These are phyloP conservation scores for Ametastegia equiseti DNA, from an alignment of 2,888 invertebrate species.

Conservation along the genomic window DNA sequence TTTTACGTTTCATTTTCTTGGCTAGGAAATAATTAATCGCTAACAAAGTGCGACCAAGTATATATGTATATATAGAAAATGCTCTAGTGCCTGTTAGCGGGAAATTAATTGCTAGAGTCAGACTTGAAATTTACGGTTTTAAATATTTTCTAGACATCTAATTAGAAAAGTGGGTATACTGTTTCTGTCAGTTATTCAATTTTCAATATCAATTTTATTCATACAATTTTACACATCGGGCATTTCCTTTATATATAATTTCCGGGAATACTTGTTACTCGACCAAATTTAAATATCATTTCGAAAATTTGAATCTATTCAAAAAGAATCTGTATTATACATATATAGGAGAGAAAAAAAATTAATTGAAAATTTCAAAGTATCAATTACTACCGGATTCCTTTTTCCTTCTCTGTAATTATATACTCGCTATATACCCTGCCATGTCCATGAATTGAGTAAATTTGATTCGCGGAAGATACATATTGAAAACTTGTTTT, in stretches of 20 bases:
- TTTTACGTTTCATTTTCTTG: constrained; percentile 1
- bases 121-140: background rate
- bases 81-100: constrained; percentile 11
- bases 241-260: too few relatives aligned
- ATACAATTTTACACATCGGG: too few relatives aligned
- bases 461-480: background rate
- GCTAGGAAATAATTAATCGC: constrained; percentile 19
- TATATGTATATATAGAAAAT: background rate
- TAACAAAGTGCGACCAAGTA: background rate
- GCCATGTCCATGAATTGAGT: too few relatives aligned
- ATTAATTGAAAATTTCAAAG: constrained; percentile 1
- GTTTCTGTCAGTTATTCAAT: background rate
- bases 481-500: background rate
- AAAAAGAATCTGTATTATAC: too few relatives aligned
- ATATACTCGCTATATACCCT: background rate
- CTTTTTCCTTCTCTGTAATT: background rate
- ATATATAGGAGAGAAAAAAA: too few relatives aligned
- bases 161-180: background rate
- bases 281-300: too few relatives aligned
- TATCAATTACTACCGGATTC: background rate
- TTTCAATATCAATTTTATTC: constrained; percentile 1
- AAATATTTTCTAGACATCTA: background rate
- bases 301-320: too few relatives aligned
- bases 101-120: constrained; percentile 27
- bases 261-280: too few relatives aligned